Conservation (phyloP, 2,113 vertebrate species). For the Eudyptes chrysolophus region DNA sequence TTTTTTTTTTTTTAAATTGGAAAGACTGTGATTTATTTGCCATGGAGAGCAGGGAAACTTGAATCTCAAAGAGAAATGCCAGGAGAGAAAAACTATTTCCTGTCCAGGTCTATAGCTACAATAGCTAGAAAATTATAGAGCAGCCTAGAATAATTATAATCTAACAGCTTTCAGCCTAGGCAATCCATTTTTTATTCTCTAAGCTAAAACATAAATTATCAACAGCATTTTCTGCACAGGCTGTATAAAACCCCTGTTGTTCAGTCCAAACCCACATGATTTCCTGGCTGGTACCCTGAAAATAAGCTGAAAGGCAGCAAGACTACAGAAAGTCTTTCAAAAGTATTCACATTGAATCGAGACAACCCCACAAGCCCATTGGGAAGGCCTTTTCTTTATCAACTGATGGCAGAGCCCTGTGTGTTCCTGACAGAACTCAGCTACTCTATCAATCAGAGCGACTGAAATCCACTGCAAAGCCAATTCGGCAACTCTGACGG, state of each 20-base stretch:
- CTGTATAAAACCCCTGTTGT: background rate
- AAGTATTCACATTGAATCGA: background rate
- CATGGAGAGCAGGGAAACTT: background rate
- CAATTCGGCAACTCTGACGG: background rate
- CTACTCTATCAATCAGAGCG: slow-evolving; percentile 3
- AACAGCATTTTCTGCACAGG: background rate
- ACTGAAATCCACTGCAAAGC: background rate
- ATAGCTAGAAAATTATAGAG: background rate
- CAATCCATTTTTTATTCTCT: background rate
- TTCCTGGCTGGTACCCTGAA: background rate
- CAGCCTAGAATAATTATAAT: background rate
- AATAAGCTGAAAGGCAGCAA: background rate
- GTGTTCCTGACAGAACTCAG: slow-evolving; percentile 8
- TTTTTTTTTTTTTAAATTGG: background rate
- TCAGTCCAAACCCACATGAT: background rate
- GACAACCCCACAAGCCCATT: background rate
- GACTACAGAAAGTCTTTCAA: background rate
- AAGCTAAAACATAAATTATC: slow-evolving; percentile 12
- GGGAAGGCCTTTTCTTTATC: background rate
- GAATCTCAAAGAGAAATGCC: background rate
- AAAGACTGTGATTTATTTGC: background rate
- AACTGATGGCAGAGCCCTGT: background rate
- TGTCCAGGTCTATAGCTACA: background rate
- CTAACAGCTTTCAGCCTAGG: background rate
- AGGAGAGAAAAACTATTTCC: background rate